A percentile compares a stretch with the other conserved stretches of the same genome.
Conservation (phyloP, 1,140 invertebrate genomes). For the Manduca sexta region DNA sequence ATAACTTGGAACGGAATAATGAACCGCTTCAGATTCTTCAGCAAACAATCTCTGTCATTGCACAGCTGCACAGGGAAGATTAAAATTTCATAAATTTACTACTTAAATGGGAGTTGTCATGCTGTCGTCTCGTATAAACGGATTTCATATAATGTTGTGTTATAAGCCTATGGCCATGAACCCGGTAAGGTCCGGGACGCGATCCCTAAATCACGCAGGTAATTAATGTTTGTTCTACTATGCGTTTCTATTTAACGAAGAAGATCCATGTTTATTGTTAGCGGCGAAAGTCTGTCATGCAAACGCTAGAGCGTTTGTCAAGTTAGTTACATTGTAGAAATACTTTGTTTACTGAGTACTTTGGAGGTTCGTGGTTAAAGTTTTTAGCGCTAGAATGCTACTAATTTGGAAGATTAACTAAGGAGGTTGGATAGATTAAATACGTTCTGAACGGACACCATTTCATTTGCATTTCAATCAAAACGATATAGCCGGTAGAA, state of each 20-base stretch:
- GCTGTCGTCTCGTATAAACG: background rate
- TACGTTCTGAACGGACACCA: constrained; percentile 60
- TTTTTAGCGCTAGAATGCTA: constrained; percentile 31
- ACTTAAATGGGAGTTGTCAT: background rate
- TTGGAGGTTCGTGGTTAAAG: background rate
- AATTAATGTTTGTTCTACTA: no score
- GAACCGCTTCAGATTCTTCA: constrained; percentile 36
- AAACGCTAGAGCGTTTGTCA: no score
- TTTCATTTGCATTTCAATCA: constrained; percentile 72
- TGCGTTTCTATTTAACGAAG: no score
- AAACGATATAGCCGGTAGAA: constrained; percentile 64
- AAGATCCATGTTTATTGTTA: no score
- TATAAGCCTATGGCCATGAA: no score
- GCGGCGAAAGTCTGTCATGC: no score
- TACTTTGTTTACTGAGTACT: background rate
- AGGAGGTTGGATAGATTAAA: constrained; percentile 59
- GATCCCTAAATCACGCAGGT: no score
- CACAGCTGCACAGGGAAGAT: constrained; percentile 28
- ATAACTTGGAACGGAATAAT: constrained; percentile 41
- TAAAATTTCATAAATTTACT: constrained; percentile 29
- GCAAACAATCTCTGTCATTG: constrained; percentile 35
- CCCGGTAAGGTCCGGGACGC: no score
- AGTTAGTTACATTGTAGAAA: no score
- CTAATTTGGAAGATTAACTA: constrained; percentile 55
- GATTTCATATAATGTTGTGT: constrained; percentile 5